Conservation (phyloP, 2,113 vertebrate species). For the Cephalopterus ornatus region DNA sequence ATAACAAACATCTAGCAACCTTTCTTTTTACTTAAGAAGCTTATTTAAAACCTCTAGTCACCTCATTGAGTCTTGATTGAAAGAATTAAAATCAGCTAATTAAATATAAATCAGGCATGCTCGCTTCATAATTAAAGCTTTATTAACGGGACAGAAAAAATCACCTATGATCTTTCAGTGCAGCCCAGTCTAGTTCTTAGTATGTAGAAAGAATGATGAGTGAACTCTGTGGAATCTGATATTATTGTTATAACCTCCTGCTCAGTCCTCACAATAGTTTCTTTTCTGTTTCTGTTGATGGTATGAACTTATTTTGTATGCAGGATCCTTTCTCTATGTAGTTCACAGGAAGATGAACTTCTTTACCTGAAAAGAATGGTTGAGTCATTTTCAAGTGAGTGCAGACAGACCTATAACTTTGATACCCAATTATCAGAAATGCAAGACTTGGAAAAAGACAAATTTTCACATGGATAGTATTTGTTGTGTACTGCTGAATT, state of each 20-base stretch:
- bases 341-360: not conserved
- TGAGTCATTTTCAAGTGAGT: not conserved
- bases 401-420: not conserved
- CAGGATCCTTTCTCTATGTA: not conserved
- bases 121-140: not conserved
- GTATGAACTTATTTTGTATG: not conserved
- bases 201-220: not conserved
- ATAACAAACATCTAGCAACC: not conserved
- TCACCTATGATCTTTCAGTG: not conserved
- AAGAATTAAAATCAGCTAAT: not conserved
- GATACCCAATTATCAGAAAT: not conserved
- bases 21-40: not conserved
- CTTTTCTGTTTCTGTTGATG: not conserved
- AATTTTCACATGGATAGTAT: not conserved
- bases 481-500: not conserved
- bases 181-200: not conserved
- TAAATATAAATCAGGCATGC: not conserved
- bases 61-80: not conserved
- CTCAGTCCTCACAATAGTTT: not conserved
- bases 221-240: not conserved
- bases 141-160: not conserved
- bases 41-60: not conserved
- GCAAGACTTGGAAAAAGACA: not conserved
- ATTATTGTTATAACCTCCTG: not conserved
- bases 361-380: not conserved